Percentiles rank a stretch among this genome's conserved stretches.
These are phyloP conservation scores for Cydia pomonella DNA, from an alignment of 1,140 invertebrate species.

Conservation along the genomic window DNA sequence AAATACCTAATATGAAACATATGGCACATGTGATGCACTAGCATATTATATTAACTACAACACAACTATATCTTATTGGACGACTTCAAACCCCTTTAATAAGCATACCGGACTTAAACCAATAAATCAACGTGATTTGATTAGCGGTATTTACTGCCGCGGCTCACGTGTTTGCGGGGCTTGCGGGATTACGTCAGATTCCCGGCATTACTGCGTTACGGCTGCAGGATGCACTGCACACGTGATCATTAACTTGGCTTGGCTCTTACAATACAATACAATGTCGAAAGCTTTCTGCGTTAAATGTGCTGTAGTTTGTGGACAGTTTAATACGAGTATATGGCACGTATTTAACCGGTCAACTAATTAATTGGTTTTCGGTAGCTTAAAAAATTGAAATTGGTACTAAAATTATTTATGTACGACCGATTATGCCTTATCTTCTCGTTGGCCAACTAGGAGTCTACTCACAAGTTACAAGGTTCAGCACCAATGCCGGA, in stretches of 20 bases:
- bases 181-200: constrained; percentile 29
- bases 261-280: background rate
- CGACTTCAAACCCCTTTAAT: constrained; percentile 59
- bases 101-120: constrained; percentile 65
- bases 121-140: constrained; percentile 74
- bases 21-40: background rate
- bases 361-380: too few relatives aligned
- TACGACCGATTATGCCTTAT: too few relatives aligned
- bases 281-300: background rate
- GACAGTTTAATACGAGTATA: too few relatives aligned
- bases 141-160: constrained; percentile 53
- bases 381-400: too few relatives aligned
- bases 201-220: constrained; percentile 10
- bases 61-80: constrained; percentile 48
- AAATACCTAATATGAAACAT: too few relatives aligned
- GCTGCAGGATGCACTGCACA: background rate
- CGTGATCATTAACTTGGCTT: constrained; percentile 7
- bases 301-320: background rate
- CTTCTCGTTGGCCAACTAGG: too few relatives aligned
- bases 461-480: too few relatives aligned
- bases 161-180: constrained; percentile 20
- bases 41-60: background rate
- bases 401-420: too few relatives aligned
- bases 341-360: too few relatives aligned
- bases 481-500: too few relatives aligned